These are phyloP conservation scores for Melanerpes aurifrons DNA, from an alignment of 2,113 vertebrate genomes.

Conservation along the genomic window DNA sequence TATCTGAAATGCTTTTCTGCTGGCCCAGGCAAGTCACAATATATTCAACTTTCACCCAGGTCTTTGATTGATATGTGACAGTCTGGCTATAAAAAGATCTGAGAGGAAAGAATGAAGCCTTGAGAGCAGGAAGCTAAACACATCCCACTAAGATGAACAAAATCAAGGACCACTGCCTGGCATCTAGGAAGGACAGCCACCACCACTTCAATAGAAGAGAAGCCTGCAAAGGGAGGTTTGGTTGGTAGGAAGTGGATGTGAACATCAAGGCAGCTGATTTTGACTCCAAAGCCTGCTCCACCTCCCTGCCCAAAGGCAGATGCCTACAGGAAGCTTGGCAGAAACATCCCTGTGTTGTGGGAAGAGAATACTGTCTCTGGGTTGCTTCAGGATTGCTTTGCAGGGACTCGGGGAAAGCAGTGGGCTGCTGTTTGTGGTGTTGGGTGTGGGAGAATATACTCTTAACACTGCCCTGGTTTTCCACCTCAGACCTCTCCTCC, in stretches of 20 bases:
- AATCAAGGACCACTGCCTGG: neutral
- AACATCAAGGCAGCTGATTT: neutral
- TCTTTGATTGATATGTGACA: slow-evolving; percentile 21
- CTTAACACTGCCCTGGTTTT: neutral
- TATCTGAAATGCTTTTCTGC: neutral
- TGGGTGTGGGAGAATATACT: fast-evolving
- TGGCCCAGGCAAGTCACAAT: neutral
- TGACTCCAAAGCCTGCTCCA: neutral
- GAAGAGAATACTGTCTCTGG: neutral
- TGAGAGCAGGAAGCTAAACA: neutral
- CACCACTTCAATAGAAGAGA: neutral
- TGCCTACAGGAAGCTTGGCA: neutral
- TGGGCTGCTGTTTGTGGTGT: fast-evolving
- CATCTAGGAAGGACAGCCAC: neutral
- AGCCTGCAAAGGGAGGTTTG: neutral
- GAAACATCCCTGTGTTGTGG: neutral
- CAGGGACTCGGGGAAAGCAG: fast-evolving
- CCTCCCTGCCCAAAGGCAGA: neutral
- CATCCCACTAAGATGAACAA: neutral
- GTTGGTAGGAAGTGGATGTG: neutral
- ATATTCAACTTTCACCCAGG: neutral
- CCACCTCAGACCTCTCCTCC: neutral
- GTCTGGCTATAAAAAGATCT: slow-evolving; percentile 8
- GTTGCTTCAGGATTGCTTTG: fast-evolving
- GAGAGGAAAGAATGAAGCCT: neutral